Percentiles rank a stretch among this genome's conserved stretches.
These are phyloP conservation scores for Serranus cabrilla DNA, from an alignment of 2,797 vertebrate species.

Conservation along the genomic window DNA sequence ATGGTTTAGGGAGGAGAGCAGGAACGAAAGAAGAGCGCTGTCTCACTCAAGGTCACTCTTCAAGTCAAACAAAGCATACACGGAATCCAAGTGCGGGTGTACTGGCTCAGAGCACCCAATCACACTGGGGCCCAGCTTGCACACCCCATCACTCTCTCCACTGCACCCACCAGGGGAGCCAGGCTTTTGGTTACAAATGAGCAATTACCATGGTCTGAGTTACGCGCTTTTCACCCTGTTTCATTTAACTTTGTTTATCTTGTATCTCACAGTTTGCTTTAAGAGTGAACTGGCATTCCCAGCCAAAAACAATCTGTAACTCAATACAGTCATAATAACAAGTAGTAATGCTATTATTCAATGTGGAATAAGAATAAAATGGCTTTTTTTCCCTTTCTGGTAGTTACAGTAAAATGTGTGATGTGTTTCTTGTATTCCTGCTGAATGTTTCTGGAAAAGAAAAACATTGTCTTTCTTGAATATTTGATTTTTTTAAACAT, in stretches of 20 bases:
- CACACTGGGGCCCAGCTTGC: slow-evolving; percentile 58
- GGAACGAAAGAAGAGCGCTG: slow-evolving; percentile 54
- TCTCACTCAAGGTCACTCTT: slow-evolving; percentile 80
- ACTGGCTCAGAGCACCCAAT: slow-evolving; percentile 72
- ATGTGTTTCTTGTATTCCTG: neutral
- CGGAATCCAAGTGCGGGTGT: slow-evolving; percentile 69
- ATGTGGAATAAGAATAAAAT: slow-evolving; percentile 13
- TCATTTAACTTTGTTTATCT: slow-evolving; percentile 77
- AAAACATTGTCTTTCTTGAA: slow-evolving; percentile 14
- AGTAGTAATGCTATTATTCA: slow-evolving; percentile 2
- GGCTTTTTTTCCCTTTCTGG: slow-evolving; percentile 27
- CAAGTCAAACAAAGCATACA: slow-evolving; percentile 71
- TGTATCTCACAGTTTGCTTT: slow-evolving; percentile 69
- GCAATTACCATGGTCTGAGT: slow-evolving; percentile 68
- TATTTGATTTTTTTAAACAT: slow-evolving; percentile 32
- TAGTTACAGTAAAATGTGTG: slow-evolving; percentile 15
- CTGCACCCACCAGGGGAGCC: slow-evolving; percentile 66
- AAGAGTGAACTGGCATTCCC: slow-evolving; percentile 39
- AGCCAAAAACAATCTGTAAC: slow-evolving; percentile 65
- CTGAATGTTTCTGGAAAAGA: neutral
- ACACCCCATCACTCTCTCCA: slow-evolving; percentile 66
- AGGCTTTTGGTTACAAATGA: slow-evolving; percentile 77
- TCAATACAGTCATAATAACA: slow-evolving; percentile 39
- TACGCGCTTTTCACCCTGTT: slow-evolving; percentile 61
- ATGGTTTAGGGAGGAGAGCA: slow-evolving; percentile 59